These are phyloP conservation scores for Tribolium madens DNA, from an alignment of 1,140 invertebrate species.

Conservation along the genomic window DNA sequence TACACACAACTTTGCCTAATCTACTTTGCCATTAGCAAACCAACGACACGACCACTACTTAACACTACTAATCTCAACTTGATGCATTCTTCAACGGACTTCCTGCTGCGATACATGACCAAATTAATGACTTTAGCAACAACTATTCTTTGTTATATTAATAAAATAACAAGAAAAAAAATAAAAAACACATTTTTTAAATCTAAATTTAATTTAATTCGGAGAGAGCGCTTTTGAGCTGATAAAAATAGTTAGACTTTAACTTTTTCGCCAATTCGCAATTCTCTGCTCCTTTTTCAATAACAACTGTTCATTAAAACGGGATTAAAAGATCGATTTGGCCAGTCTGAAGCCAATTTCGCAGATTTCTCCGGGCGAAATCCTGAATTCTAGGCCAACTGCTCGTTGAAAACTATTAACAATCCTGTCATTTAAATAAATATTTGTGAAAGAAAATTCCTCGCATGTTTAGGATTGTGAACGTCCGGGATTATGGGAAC, in stretches of 20 bases:
- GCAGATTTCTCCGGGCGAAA: constrained; percentile 25
- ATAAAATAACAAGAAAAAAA: too few relatives aligned
- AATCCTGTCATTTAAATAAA: constrained; percentile 39
- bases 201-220: too few relatives aligned
- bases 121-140: background rate
- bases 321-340: constrained; percentile 29
- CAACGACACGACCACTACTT: constrained; percentile 11
- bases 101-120: too few relatives aligned
- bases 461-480: constrained; percentile 15
- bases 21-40: constrained; percentile 35
- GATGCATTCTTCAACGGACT: constrained; percentile 10
- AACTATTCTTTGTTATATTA: too few relatives aligned
- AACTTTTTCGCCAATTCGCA: background rate
- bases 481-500: background rate
- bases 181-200: too few relatives aligned
- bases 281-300: background rate
- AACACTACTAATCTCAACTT: constrained; percentile 7
- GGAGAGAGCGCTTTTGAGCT: too few relatives aligned
- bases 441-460: constrained; percentile 26
- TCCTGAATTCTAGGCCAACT: constrained; percentile 29
- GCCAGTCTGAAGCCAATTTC: constrained; percentile 23
- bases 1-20: constrained; percentile 35
- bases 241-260: background rate
- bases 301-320: constrained; percentile 28
- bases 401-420: constrained; percentile 35